These are phyloP conservation scores for Meloidogyne exigua DNA, from an alignment of 1,140 invertebrate genomes.

Conservation along the genomic window DNA sequence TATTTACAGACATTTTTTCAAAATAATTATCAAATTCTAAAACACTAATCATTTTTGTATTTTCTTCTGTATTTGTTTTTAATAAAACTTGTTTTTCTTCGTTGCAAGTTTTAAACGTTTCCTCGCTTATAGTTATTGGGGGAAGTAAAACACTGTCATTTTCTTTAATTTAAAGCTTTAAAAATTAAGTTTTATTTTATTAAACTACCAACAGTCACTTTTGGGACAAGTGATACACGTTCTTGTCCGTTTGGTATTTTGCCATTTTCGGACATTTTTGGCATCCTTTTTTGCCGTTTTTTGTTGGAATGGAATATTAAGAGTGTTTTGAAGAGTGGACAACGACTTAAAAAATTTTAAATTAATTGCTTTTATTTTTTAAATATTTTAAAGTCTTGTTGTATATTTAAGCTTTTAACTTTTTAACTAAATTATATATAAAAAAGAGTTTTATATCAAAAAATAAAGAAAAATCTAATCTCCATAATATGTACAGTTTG, in stretches of 20 bases:
- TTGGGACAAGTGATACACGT: constrained; percentile 17
- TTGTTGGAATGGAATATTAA: constrained; percentile 20
- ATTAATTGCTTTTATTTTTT: neutral
- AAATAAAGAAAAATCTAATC: no score
- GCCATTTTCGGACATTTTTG: constrained; percentile 5
- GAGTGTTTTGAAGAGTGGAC: constrained; percentile 29
- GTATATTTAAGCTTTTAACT: no score
- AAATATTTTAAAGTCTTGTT: neutral
- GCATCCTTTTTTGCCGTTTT: constrained; percentile 15
- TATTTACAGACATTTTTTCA: constrained; percentile 52
- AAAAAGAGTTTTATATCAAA: no score
- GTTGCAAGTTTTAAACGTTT: neutral
- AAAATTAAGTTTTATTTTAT: neutral
- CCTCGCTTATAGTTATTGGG: neutral
- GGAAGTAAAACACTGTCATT: constrained; percentile 1
- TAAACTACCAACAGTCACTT: neutral
- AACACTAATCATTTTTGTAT: constrained; percentile 29
- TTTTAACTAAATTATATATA: no score
- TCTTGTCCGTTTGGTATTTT: constrained; percentile 8
- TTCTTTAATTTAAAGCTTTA: neutral
- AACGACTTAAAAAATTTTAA: constrained; percentile 31
- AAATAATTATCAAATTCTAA: constrained; percentile 56
- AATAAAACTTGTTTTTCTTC: neutral
- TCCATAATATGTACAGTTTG: no score
- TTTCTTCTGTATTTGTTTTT: constrained; percentile 3